phyloP scores from a whole-genome alignment of 2,888 invertebrate species.

The Melitaea athalia region DNA sequence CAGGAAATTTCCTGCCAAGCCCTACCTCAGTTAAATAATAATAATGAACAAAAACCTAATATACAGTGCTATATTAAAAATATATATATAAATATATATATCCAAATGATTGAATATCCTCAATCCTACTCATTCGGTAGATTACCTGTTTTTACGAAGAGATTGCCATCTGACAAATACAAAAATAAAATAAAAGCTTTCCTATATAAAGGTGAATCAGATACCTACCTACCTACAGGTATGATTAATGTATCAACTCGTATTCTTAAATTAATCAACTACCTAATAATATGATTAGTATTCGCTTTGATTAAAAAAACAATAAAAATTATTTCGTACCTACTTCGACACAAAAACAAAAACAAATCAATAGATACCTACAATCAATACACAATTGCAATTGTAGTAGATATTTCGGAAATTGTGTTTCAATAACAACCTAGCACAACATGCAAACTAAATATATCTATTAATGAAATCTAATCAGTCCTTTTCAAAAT shows the following conservation, averaged over 20 bases:
- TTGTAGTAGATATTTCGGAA: too few relatives aligned
- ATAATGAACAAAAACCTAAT: background rate
- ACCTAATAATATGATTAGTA: constrained; percentile 5
- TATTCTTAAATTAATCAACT: constrained; percentile 23
- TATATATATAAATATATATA: background rate
- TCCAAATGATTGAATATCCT: background rate
- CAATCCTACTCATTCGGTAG: background rate
- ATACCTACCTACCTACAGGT: too few relatives aligned
- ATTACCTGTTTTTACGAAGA: constrained; percentile 1
- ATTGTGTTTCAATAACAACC: too few relatives aligned
- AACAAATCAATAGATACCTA: too few relatives aligned
- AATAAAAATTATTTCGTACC: too few relatives aligned
- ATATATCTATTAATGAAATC: too few relatives aligned
- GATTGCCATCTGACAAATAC: constrained; percentile 1
- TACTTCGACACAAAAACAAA: too few relatives aligned
- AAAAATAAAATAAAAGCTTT: background rate
- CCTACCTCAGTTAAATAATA: too few relatives aligned
- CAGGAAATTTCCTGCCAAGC: too few relatives aligned
- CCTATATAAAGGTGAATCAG: constrained; percentile 16
- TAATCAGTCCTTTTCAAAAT: too few relatives aligned
- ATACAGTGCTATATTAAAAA: background rate
- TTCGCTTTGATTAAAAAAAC: background rate
- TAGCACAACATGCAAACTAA: too few relatives aligned
- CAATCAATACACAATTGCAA: too few relatives aligned
- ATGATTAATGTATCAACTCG: constrained; percentile 22